Conservation (phyloP, 1,140 invertebrate genomes). For the Frieseomelitta varia region DNA sequence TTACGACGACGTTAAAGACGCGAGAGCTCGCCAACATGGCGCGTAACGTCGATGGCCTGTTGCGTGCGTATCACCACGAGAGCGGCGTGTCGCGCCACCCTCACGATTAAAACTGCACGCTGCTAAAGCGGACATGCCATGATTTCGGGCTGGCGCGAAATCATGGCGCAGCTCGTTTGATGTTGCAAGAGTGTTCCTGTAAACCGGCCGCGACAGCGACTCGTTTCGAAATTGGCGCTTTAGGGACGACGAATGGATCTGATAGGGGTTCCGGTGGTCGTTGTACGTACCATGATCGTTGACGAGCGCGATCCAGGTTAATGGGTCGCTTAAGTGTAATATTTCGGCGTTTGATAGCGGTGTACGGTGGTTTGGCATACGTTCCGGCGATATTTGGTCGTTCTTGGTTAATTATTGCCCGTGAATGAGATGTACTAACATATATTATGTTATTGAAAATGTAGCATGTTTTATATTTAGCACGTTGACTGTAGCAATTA, state of each 20-base stretch:
- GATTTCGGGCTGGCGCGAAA: background rate
- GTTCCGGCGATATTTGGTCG: background rate
- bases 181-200: slow-evolving; percentile 4
- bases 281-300: background rate
- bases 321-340: background rate
- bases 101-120: background rate
- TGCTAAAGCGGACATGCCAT: background rate
- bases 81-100: background rate
- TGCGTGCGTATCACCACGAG: slow-evolving; percentile 14
- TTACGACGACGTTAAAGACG: slow-evolving; percentile 27
- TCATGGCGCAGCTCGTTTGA: background rate
- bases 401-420: background rate
- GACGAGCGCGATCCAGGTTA: background rate
- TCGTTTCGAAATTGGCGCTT: background rate
- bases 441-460: too few relatives aligned
- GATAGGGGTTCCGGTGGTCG: background rate
- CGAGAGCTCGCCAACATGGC: background rate
- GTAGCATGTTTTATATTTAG: too few relatives aligned
- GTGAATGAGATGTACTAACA: too few relatives aligned
- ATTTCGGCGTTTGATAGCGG: background rate
- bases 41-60: slow-evolving; percentile 15
- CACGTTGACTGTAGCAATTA: too few relatives aligned
- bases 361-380: background rate
- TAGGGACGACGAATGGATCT: too few relatives aligned
- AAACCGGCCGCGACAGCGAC: background rate